Conservation (phyloP, 2,113 vertebrate species). For the Megaptera novaeangliae region DNA sequence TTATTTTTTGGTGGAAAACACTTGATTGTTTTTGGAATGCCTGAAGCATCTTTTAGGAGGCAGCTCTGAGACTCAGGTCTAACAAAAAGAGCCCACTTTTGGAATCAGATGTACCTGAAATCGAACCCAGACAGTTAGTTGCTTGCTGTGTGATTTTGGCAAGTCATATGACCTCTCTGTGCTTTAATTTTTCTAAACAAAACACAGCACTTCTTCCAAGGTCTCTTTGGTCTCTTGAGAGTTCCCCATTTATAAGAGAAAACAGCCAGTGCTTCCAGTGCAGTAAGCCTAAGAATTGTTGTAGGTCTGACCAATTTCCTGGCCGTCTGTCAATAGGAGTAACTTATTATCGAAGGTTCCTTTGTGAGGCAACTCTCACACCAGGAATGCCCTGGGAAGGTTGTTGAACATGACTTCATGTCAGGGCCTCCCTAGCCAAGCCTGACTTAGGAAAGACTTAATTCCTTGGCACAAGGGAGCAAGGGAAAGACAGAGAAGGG, state of each 20-base stretch:
- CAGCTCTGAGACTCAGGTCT: background rate
- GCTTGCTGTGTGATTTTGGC: background rate
- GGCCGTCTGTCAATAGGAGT: constrained; percentile 53
- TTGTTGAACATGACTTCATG: constrained; percentile 59
- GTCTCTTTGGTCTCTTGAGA: background rate
- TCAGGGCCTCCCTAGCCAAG: constrained; percentile 49
- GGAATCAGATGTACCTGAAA: background rate
- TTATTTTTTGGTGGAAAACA: background rate
- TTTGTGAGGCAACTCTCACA: constrained; percentile 21
- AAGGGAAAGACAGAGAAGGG: constrained; percentile 50
- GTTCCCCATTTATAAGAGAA: background rate
- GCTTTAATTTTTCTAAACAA: background rate
- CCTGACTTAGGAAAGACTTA: constrained; percentile 63
- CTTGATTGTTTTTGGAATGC: background rate
- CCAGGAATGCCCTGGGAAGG: constrained; percentile 62
- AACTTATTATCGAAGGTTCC: background rate
- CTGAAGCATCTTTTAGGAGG: background rate
- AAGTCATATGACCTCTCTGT: background rate
- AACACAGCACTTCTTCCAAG: background rate
- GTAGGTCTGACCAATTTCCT: background rate
- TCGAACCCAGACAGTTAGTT: background rate
- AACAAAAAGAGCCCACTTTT: background rate
- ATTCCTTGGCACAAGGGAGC: constrained; percentile 66
- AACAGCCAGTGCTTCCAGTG: background rate
- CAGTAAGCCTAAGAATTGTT: background rate